Conservation (phyloP, 2,113 vertebrate genomes). For the Limanda limanda region DNA sequence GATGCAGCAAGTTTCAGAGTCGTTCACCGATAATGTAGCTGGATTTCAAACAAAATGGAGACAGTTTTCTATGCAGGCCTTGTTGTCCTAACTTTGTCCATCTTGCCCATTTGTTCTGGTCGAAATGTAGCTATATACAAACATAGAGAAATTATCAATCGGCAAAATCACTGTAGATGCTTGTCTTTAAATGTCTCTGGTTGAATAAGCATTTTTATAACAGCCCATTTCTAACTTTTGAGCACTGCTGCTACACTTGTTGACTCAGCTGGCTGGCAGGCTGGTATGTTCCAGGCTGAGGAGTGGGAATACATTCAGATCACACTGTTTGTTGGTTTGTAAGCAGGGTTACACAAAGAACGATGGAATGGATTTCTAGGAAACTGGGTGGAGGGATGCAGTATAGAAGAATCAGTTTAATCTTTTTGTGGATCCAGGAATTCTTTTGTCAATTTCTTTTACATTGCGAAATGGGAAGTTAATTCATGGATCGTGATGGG, state of each 20-base stretch:
- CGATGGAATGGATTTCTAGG: background rate
- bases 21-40: background rate
- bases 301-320: slow-evolving; percentile 16
- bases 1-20: background rate
- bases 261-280: slow-evolving; percentile 53
- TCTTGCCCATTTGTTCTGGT: background rate
- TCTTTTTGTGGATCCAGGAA: too few species aligned
- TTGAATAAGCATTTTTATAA: slow-evolving; percentile 5
- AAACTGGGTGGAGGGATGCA: background rate
- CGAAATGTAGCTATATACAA: background rate
- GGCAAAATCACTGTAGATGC: slow-evolving; percentile 24
- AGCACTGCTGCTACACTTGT: background rate
- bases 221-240: background rate
- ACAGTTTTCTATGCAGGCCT: background rate
- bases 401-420: too few species aligned
- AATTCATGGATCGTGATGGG: too few species aligned
- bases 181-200: slow-evolving; percentile 35
- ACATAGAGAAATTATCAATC: background rate
- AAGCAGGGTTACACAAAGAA: background rate
- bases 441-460: too few species aligned
- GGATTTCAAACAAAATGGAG: slow-evolving; percentile 6
- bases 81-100: slow-evolving; percentile 9
- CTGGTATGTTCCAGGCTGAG: slow-evolving; percentile 27
- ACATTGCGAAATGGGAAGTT: too few species aligned
- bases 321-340: slow-evolving; percentile 24